Base-by-base conservation (phyloP, 35 echinoderm and acorn worm genomes). In the Hemicentrotus pulcherrimus region DNA sequence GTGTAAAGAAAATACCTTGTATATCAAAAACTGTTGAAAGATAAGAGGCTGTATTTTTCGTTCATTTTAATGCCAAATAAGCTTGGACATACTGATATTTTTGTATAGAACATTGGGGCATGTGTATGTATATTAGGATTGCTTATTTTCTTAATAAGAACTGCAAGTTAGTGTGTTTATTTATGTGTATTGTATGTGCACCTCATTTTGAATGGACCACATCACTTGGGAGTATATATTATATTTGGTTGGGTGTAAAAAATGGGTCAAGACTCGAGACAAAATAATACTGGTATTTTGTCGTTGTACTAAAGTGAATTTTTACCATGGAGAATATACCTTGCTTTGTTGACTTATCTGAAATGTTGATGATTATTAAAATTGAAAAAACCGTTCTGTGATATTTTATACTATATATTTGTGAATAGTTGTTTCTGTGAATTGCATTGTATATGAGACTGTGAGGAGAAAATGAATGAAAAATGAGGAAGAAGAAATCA, bases 1-100 rank as follows among this genome's bases (percentile, higher is more conserved):
- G 65, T 78, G 65, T 78, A 78, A 5, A 78, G 24, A n/a, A 78
- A 70, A 16, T 22, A 70, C 13, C 28, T 6, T 70, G 61, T 70
- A 70, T 70, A 28, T 19, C 24, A 4, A 52, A 70, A 28, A 70
- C 19, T 22, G 65, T 78, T 4, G 22, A 78, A 78, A 78, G 65
- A 78, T 22, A 4, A 78, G 65, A 78, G 19, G 65, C 65, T 78
- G 65, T 78, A 78, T 78, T 78, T 78, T 55, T 78, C n/a, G 19
- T 28, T 55, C n/a, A 78, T 78, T 28, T 28, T 78, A 28, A 28
- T 78, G 65, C 65, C 65, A n/a, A 78, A 78, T 7, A 78, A 78
- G 22, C 65, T 78, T 78, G 65, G 65, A 78, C 65, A 78, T 28
- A 78, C 65, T 78, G 65, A 78, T 78, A 78, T 78, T 78, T 78